Percentiles rank a stretch among this genome's conserved stretches.
Conservation (phyloP, 2,888 invertebrate species). For the Vannuccia rotundouncinata region DNA sequence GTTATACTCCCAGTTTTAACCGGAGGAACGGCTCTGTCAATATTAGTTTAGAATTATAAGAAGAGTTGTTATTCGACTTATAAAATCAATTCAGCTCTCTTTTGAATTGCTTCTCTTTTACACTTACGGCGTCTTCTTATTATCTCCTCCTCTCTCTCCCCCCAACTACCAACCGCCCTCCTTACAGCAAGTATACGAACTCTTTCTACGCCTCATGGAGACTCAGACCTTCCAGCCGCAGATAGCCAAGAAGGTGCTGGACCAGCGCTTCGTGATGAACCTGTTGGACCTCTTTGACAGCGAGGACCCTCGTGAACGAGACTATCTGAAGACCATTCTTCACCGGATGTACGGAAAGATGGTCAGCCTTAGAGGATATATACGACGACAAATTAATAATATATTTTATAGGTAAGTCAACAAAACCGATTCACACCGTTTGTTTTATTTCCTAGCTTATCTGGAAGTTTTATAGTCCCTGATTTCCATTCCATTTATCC, state of each 20-base stretch:
- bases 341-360: slow-evolving; percentile 99
- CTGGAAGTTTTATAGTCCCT: no score
- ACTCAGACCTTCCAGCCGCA: slow-evolving; percentile 87
- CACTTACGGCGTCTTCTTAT: no score
- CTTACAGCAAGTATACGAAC: slow-evolving; percentile 69
- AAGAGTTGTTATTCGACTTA: no score
- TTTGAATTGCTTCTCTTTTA: no score
- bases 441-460: no score
- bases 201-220: slow-evolving; percentile 93
- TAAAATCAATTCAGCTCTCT: no score
- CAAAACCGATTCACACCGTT: no score
- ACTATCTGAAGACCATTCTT: slow-evolving; percentile 94
- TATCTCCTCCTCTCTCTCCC: background rate
- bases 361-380: slow-evolving; percentile 93
- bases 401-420: slow-evolving; percentile 80
- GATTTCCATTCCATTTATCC: no score
- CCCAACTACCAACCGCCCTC: background rate
- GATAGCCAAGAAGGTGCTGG: slow-evolving; percentile 85
- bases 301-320: slow-evolving; percentile 96
- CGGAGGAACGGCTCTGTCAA: no score
- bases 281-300: slow-evolving; percentile 96
- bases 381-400: slow-evolving; percentile 99
- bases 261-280: slow-evolving; percentile 96
- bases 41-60: no score
- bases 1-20: no score